Evolutionary conservation across 2,888 invertebrate species (phyloP).

Genomic region (Caenorhabditis sinica): DNA sequence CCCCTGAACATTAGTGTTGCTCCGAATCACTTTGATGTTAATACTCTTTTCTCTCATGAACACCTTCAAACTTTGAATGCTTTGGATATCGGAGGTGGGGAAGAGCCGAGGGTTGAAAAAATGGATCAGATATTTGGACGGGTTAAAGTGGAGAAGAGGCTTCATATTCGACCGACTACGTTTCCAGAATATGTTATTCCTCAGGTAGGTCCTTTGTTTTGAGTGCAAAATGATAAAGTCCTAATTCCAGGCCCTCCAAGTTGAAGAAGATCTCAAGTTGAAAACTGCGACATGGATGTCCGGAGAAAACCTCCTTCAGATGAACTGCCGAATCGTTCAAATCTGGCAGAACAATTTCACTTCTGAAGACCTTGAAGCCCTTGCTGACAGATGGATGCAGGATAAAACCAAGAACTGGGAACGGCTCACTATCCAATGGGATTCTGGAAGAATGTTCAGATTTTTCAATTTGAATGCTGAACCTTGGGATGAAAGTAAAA

Average conservation of each 20-base stretch:
- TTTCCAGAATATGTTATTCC: background rate
- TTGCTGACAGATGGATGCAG: constrained; percentile 19
- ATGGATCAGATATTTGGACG: constrained; percentile 12
- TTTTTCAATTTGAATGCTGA: background rate
- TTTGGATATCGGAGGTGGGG: constrained; percentile 7
- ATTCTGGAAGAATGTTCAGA: background rate
- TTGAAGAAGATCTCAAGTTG: background rate
- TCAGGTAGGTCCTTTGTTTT: background rate
- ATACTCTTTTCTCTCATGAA: background rate
- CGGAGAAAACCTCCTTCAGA: constrained; percentile 12
- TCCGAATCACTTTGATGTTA: background rate
- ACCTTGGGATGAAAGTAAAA: constrained; percentile 3
- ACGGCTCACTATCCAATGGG: constrained; percentile 4
- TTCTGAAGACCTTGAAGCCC: constrained; percentile 7
- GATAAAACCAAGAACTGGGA: background rate
- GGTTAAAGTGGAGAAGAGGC: background rate
- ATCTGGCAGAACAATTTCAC: background rate
- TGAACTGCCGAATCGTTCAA: constrained; percentile 15
- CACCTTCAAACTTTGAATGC: background rate
- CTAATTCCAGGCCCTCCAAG: constrained; percentile 13
- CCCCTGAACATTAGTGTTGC: background rate
- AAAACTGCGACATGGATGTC: constrained; percentile 16
- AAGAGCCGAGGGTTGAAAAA: background rate
- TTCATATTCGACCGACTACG: background rate
- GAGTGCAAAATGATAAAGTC: background rate